phyloP scores from a whole-genome alignment of 2,888 invertebrate species.

The Cephus sareptanus region DNA sequence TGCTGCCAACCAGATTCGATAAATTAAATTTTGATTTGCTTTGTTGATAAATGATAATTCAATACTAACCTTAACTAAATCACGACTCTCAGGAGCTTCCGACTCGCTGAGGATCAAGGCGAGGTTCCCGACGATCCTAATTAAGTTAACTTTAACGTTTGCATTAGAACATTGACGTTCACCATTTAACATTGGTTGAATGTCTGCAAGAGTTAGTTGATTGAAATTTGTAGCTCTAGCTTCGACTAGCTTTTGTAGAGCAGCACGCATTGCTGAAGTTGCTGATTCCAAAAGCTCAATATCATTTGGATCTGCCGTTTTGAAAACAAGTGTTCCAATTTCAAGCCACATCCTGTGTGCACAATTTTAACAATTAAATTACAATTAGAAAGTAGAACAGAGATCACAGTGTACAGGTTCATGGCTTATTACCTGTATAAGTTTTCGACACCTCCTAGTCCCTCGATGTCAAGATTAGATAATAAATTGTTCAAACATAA shows the following conservation, averaged over 20 bases:
- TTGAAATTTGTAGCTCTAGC: conserved; percentile 67
- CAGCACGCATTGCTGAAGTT: conserved; percentile 80
- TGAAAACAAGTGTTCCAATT: conserved; percentile 74
- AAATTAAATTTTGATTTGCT: not conserved
- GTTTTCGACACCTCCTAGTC: conserved; percentile 74
- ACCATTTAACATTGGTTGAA: conserved; percentile 67
- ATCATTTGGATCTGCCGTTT: conserved; percentile 67
- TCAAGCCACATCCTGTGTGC: conserved; percentile 73
- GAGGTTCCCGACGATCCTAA: conserved; percentile 51
- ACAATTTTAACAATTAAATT: not conserved
- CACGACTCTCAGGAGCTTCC: conserved; percentile 24
- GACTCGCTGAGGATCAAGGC: conserved; percentile 40
- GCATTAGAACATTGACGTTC: conserved; percentile 43
- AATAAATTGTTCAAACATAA: conserved; percentile 79
- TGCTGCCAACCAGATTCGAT: conserved; percentile 30
- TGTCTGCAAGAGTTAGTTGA: conserved; percentile 70
- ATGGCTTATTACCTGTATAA: conserved; percentile 59
- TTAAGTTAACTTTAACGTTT: conserved; percentile 48
- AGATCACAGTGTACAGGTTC: not conserved
- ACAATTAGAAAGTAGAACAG: not conserved
- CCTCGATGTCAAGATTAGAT: conserved; percentile 71
- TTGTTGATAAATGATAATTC: conserved; percentile 3
- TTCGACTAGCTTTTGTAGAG: conserved; percentile 75
- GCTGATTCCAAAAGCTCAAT: conserved; percentile 74
- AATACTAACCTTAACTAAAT: conserved; percentile 45